phyloP scores from a whole-genome alignment of 2,888 invertebrate species.

The Eledona agricola region DNA sequence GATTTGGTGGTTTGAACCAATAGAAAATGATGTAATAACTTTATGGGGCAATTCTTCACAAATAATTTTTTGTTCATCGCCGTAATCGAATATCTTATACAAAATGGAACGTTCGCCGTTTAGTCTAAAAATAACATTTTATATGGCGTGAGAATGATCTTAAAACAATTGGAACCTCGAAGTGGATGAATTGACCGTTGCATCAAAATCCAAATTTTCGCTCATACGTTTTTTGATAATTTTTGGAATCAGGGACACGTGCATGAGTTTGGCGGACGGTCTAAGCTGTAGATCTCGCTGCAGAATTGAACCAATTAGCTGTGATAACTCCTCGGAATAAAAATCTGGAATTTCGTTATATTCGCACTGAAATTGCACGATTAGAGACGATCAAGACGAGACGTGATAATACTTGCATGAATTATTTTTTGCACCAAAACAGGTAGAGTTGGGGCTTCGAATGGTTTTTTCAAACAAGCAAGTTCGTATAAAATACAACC shows the following conservation, averaged over 20 bases:
- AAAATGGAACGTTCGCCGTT: constrained; percentile 63
- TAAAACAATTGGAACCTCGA: constrained; percentile 5
- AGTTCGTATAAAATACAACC: constrained; percentile 82
- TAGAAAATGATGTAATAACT: constrained; percentile 65
- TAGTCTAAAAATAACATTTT: constrained; percentile 9
- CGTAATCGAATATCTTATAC: constrained; percentile 67
- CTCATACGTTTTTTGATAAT: constrained; percentile 45
- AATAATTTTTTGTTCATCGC: constrained; percentile 63
- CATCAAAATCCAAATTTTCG: background rate
- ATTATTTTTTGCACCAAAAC: constrained; percentile 78
- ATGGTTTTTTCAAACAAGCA: constrained; percentile 75
- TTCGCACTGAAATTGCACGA: constrained; percentile 64
- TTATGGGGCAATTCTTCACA: constrained; percentile 68
- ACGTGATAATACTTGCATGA: constrained; percentile 61
- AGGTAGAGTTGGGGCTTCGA: constrained; percentile 77
- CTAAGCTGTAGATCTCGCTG: constrained; percentile 70
- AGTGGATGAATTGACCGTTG: constrained; percentile 3
- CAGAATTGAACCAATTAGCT: constrained; percentile 70
- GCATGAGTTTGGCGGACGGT: constrained; percentile 70
- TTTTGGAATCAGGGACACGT: constrained; percentile 65
- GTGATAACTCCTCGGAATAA: constrained; percentile 71
- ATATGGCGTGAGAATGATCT: constrained; percentile 10
- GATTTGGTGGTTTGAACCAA: constrained; percentile 68
- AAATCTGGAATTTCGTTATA: constrained; percentile 72
- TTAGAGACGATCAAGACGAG: constrained; percentile 6